A percentile compares a stretch with the other conserved stretches of the same genome.
These are phyloP conservation scores for Drosophila rellima DNA, from an alignment of 2,888 invertebrate species.

Conservation along the genomic window DNA sequence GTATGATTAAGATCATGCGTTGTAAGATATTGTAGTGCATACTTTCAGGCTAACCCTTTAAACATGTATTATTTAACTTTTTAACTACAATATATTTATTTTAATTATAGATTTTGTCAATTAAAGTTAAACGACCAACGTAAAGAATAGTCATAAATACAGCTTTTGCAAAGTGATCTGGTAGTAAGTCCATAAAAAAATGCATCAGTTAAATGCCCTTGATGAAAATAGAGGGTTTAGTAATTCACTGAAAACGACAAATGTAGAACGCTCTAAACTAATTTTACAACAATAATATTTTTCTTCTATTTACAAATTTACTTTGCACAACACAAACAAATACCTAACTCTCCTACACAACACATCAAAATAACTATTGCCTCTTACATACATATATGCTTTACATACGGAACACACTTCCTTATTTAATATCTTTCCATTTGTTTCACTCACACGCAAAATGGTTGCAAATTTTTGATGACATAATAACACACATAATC, in stretches of 20 bases:
- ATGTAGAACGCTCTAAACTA: slow-evolving; percentile 55
- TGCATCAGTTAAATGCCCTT: slow-evolving; percentile 15
- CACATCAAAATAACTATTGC: slow-evolving; percentile 7
- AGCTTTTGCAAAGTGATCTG: slow-evolving; percentile 66
- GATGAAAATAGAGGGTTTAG: slow-evolving; percentile 8
- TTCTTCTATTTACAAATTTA: slow-evolving; percentile 74
- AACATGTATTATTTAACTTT: neutral
- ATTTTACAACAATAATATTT: slow-evolving; percentile 59
- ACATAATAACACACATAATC: slow-evolving; percentile 9
- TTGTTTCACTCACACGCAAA: slow-evolving; percentile 17
- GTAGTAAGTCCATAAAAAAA: slow-evolving; percentile 67
- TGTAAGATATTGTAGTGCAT: slow-evolving; percentile 37
- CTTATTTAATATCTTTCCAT: slow-evolving; percentile 3
- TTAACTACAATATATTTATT: neutral
- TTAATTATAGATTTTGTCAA: neutral
- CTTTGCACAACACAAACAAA: slow-evolving; percentile 64
- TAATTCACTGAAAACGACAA: slow-evolving; percentile 10
- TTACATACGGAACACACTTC: slow-evolving; percentile 11
- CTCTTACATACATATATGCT: slow-evolving; percentile 24
- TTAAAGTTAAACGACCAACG: neutral
- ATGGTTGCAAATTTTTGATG: slow-evolving; percentile 19
- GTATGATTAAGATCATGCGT: too few relatives aligned
- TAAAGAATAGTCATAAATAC: neutral
- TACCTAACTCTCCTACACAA: slow-evolving; percentile 23
- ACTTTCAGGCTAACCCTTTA: slow-evolving; percentile 48